Percentiles rank a stretch among this genome's conserved stretches.
phyloP scores from a whole-genome alignment of 2,888 invertebrate species.

The Epinotia bilunana region DNA sequence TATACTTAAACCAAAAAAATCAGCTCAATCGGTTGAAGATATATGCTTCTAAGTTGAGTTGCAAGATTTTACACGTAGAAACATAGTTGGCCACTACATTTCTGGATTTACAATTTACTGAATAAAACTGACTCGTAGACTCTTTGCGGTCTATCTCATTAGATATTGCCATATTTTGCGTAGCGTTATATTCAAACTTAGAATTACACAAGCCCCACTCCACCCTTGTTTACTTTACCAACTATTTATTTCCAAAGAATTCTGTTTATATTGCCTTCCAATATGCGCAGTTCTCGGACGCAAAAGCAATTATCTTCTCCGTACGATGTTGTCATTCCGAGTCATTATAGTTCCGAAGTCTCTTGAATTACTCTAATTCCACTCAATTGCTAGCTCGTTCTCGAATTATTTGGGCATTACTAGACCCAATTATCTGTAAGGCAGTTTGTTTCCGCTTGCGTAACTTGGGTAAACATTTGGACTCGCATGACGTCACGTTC shows the following conservation, averaged over 20 bases:
- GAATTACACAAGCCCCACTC: background rate
- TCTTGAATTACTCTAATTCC: constrained; percentile 31
- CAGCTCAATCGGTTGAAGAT: too few species aligned
- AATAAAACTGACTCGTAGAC: background rate
- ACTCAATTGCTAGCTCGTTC: constrained; percentile 41
- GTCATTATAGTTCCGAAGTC: constrained; percentile 17
- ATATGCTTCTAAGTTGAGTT: too few species aligned
- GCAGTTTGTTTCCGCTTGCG: constrained; percentile 26
- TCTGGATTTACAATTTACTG: too few species aligned
- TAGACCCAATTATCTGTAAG: constrained; percentile 25
- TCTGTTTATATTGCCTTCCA: background rate
- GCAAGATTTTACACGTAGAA: too few species aligned
- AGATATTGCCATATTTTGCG: background rate
- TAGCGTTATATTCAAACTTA: background rate
- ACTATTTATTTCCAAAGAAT: background rate
- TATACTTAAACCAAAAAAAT: too few species aligned
- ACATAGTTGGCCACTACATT: too few species aligned
- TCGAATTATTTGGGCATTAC: constrained; percentile 39
- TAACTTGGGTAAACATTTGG: constrained; percentile 24
- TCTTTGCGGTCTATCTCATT: background rate
- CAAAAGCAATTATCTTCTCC: constrained; percentile 18
- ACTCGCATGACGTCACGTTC: constrained; percentile 26
- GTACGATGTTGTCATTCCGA: constrained; percentile 35
- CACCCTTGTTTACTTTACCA: background rate
- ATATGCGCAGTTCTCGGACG: constrained; percentile 6